These are phyloP conservation scores for Sciurus niger DNA, from an alignment of 2,113 vertebrate genomes.

Conservation along the genomic window DNA sequence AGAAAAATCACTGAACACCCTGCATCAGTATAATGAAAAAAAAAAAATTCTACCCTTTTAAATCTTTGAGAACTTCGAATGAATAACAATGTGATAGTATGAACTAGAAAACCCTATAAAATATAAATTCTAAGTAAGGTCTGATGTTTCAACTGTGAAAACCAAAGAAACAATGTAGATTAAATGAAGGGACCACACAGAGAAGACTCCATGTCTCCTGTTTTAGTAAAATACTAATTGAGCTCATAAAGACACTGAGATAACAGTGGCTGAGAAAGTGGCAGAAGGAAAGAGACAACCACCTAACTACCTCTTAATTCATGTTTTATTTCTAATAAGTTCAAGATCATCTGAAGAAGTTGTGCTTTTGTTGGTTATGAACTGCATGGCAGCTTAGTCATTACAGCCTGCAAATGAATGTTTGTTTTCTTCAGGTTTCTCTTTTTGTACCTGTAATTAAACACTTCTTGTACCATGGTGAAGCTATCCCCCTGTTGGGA, in stretches of 20 bases:
- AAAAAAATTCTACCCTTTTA: not conserved
- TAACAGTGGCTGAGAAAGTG: not conserved
- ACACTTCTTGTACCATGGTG: conserved; percentile 51
- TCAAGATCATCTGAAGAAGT: conserved; percentile 33
- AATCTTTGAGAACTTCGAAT: not conserved
- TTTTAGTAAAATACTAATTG: not conserved
- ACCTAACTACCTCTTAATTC: not conserved
- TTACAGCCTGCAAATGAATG: conserved; percentile 55
- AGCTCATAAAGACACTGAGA: not conserved
- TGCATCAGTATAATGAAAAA: not conserved
- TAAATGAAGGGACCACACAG: not conserved
- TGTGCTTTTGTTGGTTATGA: not conserved
- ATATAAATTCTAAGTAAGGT: not conserved
- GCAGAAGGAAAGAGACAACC: not conserved
- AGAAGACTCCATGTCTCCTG: not conserved
- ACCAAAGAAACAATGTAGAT: not conserved
- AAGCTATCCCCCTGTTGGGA: conserved; percentile 10
- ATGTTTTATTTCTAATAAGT: conserved; percentile 9
- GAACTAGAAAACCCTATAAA: not conserved
- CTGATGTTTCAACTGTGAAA: conserved; percentile 35
- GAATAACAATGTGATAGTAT: not conserved
- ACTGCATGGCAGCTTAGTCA: not conserved
- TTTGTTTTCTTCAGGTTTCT: conserved; percentile 60
- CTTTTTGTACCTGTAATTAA: conserved; percentile 73
- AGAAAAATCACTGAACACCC: not conserved